Conservation (phyloP, 2,113 vertebrate species). For the Murina feae region DNA sequence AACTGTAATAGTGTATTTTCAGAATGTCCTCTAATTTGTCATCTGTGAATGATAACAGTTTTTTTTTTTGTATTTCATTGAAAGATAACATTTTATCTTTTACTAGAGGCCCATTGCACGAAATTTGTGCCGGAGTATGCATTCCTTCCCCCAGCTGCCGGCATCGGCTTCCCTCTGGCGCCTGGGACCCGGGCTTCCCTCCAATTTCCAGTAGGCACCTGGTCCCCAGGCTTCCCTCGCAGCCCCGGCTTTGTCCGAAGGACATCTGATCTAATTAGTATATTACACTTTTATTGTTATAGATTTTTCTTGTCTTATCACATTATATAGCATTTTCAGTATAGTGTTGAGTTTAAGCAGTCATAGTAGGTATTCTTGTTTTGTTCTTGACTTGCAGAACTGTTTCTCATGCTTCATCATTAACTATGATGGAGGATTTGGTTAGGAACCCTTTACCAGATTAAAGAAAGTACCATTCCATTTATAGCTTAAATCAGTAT, state of each 20-base stretch:
- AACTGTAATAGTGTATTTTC: background rate
- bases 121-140: no score
- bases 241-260: no score
- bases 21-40: background rate
- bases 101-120: no score
- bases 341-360: background rate
- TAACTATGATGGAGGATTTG: background rate
- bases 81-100: background rate
- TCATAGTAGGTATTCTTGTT: background rate
- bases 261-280: no score
- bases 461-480: background rate
- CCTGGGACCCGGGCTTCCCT: no score
- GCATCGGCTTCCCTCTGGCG: no score
- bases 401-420: background rate
- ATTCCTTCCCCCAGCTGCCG: no score
- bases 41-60: background rate
- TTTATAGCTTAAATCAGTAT: background rate
- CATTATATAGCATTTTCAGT: background rate
- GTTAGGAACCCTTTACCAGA: background rate
- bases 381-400: background rate
- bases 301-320: background rate
- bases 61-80: background rate
- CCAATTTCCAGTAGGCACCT: no score
- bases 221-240: no score
- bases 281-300: no score